These are phyloP conservation scores for Bostrychus sinensis DNA, from an alignment of 2,113 vertebrate genomes.

Conservation along the genomic window DNA sequence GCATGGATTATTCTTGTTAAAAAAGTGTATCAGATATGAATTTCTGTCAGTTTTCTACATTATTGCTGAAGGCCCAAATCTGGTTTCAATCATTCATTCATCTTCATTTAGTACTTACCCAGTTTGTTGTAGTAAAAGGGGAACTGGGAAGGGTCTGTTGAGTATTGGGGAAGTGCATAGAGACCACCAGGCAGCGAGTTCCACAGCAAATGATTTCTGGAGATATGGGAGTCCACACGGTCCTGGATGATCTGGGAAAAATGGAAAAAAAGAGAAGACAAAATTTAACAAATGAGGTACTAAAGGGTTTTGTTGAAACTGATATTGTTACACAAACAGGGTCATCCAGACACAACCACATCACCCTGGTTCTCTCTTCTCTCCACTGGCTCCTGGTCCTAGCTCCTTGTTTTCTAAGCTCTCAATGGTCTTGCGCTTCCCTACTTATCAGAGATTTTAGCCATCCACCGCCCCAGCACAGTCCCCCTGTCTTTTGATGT, in stretches of 20 bases:
- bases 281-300: not conserved
- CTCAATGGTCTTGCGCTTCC: too few relatives aligned
- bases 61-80: not conserved
- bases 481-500: too few relatives aligned
- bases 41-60: too few relatives aligned
- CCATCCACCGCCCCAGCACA: too few relatives aligned
- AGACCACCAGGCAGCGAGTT: conserved; percentile 80
- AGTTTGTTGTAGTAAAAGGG: conserved; percentile 81
- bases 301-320: not conserved
- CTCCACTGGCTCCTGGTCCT: too few relatives aligned
- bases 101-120: conserved; percentile 75
- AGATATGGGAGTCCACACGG: conserved; percentile 76
- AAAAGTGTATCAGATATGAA: too few relatives aligned
- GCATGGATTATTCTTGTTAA: not conserved
- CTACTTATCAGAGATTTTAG: too few relatives aligned
- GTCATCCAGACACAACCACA: too few relatives aligned
- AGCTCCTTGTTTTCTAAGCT: too few relatives aligned
- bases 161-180: conserved; percentile 80
- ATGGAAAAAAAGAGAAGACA: not conserved
- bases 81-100: not conserved
- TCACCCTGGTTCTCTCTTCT: too few relatives aligned
- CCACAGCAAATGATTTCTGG: conserved; percentile 80
- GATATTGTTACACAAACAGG: too few relatives aligned
- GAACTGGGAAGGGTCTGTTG: conserved; percentile 74
- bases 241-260: conserved; percentile 79